Evolutionary conservation across 2,797 vertebrate genomes (phyloP), one percentile per base, ranked within the genome.

Genomic region (Erethizon dorsatum): DNA sequence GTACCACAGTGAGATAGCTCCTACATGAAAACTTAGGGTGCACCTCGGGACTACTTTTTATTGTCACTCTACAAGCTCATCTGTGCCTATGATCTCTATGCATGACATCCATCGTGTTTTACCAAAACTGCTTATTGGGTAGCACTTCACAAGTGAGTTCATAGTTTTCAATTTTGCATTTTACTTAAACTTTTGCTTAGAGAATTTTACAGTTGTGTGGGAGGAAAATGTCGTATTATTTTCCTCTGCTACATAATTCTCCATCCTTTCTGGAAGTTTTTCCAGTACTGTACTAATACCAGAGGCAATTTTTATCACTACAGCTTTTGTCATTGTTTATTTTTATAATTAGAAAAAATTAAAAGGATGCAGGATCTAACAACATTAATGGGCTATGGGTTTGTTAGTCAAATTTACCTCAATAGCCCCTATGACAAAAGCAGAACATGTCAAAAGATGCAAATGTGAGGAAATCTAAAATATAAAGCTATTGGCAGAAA

Each of bases 281-380:
- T 85, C 88, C 26, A 52, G 1, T 45, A 31, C 14, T 52, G 0
- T 52, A 31, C 17, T 56, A 79, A 63, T 83, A 59, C n/a, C 18
- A 89, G 5, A 91, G 11, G 57, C 10, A 10, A 17, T 94, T 83
- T 61, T 92, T 14, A 93, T 54, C n/a, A 50, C 24, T 56, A 37
- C 31, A 5, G 33, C 77, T 47, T 84, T 92, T 69, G 2, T 22
- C n/a, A 67, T 92, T 14, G 2, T 84, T 91, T 77, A 37, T 69
- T 85, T 80, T 57, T 69, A 59, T 89, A 83, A 47, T 50, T 93
- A 28, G 24, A 47, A 80, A 87, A 50, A 24, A 45, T 41, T 31
- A 59, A 56, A 88, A 73, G 93, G 59, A 73, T 71, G 6, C 22
- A 77, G 92, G 84, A 79, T 73, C 33, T 79, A 67, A 83, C 89